Evolutionary conservation across 2,113 vertebrate species (phyloP).

Genomic region (Seriola dumerili): DNA sequence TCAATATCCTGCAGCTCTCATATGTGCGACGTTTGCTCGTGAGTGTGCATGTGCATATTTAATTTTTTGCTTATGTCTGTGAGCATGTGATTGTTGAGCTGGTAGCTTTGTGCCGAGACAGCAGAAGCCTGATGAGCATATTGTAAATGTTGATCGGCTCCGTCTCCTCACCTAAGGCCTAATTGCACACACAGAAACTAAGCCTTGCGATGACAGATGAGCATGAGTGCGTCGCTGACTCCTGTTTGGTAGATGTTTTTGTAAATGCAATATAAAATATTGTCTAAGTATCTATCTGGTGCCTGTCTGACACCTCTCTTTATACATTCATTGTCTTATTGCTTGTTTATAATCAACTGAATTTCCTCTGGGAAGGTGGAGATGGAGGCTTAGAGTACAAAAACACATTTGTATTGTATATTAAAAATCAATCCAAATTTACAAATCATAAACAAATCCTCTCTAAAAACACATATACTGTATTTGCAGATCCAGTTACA

Average conservation of each 20-base stretch:
- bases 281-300: not conserved
- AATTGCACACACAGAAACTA: constrained; percentile 6
- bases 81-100: not conserved
- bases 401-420: not conserved
- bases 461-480: not conserved
- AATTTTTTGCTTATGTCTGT: constrained; percentile 15
- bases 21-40: not conserved
- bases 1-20: constrained; percentile 47
- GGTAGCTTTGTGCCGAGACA: constrained; percentile 40
- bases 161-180: constrained; percentile 42
- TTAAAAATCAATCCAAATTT: not conserved
- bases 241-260: not conserved
- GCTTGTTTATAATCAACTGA: not conserved
- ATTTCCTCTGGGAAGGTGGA: not conserved
- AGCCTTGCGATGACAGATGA: not conserved
- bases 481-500: not conserved
- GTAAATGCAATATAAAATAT: not conserved
- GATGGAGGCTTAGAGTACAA: not conserved
- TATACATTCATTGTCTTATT: not conserved
- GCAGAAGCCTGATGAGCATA: constrained; percentile 58
- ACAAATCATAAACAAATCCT: not conserved
- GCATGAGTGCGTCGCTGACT: not conserved
- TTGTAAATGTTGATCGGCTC: constrained; percentile 52
- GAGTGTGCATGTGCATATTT: constrained; percentile 24
- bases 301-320: not conserved